Percentiles rank a stretch among this genome's conserved stretches.
Conservation (phyloP, 2,113 vertebrate genomes). For the Cacatua alba region DNA sequence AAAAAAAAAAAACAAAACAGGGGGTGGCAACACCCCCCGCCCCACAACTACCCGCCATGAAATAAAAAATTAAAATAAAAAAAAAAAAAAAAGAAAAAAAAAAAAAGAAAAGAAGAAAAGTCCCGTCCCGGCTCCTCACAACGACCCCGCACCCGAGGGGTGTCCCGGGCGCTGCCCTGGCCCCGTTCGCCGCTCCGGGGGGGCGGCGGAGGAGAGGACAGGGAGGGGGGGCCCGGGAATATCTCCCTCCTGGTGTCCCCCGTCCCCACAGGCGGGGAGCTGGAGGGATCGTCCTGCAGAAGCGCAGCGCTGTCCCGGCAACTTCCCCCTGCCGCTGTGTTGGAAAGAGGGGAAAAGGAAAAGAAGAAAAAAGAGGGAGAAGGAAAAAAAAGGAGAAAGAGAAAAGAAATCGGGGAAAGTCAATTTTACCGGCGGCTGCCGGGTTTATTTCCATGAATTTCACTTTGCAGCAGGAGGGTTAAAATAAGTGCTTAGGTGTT, state of each 20-base stretch:
- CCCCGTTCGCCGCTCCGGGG: neutral
- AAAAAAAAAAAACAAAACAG: too few species aligned
- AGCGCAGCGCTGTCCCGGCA: constrained; percentile 1
- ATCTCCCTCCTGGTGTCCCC: neutral
- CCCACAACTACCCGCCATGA: neutral
- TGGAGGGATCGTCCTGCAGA: neutral
- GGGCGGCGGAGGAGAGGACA: neutral
- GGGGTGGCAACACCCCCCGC: neutral
- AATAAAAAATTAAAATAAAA: neutral
- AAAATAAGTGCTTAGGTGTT: constrained; percentile 75
- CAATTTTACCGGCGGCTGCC: neutral
- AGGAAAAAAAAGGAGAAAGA: too few species aligned
- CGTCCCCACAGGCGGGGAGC: neutral
- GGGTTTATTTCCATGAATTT: constrained; percentile 61
- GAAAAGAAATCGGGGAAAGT: neutral
- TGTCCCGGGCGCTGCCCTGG: neutral
- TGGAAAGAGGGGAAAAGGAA: neutral
- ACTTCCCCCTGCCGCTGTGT: neutral
- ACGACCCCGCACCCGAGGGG: neutral
- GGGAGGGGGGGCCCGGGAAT: neutral
- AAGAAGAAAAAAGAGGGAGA: neutral
- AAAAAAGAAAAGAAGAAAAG: accelerated
- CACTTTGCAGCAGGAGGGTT: constrained; percentile 30
- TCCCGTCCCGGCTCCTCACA: neutral
- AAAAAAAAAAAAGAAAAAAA: too few species aligned